phyloP scores from a whole-genome alignment of 2,113 vertebrate genomes.

The Hucho hucho region DNA sequence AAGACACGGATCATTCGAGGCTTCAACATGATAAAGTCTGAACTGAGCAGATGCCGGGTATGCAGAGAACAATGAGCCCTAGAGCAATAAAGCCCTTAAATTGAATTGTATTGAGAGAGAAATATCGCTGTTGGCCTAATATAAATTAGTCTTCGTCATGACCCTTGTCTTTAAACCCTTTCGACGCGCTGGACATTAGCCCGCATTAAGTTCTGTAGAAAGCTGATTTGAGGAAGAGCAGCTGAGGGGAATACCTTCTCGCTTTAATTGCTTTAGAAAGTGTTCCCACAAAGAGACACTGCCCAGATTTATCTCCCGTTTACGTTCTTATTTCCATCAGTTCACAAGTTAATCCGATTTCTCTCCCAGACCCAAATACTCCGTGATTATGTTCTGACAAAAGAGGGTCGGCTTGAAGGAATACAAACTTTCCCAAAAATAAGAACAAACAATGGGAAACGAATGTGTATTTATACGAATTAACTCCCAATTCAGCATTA shows the following conservation, averaged over 20 bases:
- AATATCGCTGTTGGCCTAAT: constrained; percentile 66
- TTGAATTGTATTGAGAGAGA: constrained; percentile 22
- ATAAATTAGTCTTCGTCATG: constrained; percentile 77
- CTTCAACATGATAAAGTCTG: constrained; percentile 63
- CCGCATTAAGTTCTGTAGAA: constrained; percentile 83
- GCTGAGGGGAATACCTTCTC: constrained; percentile 90
- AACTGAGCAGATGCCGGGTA: constrained; percentile 47
- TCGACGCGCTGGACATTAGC: constrained; percentile 84
- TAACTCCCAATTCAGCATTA: no score
- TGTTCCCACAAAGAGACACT: constrained; percentile 90
- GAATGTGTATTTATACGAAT: not conserved
- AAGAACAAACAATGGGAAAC: constrained; percentile 7
- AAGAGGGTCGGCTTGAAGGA: constrained; percentile 29
- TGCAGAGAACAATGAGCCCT: constrained; percentile 58
- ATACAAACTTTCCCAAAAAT: constrained; percentile 9
- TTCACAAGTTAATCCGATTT: constrained; percentile 94
- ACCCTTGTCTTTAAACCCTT: constrained; percentile 73
- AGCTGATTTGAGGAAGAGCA: constrained; percentile 87
- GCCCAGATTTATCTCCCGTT: constrained; percentile 91
- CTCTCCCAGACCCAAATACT: constrained; percentile 63
- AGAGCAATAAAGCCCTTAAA: not conserved
- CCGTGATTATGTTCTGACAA: constrained; percentile 30
- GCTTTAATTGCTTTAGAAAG: constrained; percentile 96
- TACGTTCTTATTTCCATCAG: constrained; percentile 92
- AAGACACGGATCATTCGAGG: constrained; percentile 67